phyloP scores from a whole-genome alignment of 2,113 vertebrate genomes.

The Mesocricetus auratus region DNA sequence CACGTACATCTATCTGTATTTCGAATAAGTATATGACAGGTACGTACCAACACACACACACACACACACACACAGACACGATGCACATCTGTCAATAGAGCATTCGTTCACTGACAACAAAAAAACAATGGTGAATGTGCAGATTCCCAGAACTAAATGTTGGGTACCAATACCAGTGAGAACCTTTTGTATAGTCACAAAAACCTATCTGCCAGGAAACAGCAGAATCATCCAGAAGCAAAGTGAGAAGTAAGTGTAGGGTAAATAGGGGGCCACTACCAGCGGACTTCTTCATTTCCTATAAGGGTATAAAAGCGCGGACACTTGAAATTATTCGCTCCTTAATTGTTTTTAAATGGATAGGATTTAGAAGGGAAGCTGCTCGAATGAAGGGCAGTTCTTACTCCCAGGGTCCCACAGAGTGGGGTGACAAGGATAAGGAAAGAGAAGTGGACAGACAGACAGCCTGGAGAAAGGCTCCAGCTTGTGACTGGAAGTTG shows the following conservation, averaged over 20 bases:
- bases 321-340: conserved; percentile 82
- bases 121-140: conserved; percentile 11
- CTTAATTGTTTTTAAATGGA: neutral
- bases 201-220: conserved; percentile 63
- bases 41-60: neutral
- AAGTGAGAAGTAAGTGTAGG: conserved; percentile 54
- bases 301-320: conserved; percentile 79
- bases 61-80: neutral
- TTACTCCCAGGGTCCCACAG: rapidly evolving
- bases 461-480: rapidly evolving
- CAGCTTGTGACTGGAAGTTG: neutral
- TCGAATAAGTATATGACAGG: neutral
- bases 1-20: neutral
- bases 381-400: conserved; percentile 21
- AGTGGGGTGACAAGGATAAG: neutral
- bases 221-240: conserved; percentile 47
- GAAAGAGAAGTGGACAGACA: neutral
- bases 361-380: conserved; percentile 12
- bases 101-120: conserved; percentile 71
- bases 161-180: conserved; percentile 25
- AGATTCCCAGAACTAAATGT: conserved; percentile 59
- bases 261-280: conserved; percentile 33
- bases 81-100: neutral
- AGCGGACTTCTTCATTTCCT: conserved; percentile 63
- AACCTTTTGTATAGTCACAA: conserved; percentile 60